Evolutionary conservation across 2,888 invertebrate species (phyloP).

Genomic region (Mythimna vitellina): DNA sequence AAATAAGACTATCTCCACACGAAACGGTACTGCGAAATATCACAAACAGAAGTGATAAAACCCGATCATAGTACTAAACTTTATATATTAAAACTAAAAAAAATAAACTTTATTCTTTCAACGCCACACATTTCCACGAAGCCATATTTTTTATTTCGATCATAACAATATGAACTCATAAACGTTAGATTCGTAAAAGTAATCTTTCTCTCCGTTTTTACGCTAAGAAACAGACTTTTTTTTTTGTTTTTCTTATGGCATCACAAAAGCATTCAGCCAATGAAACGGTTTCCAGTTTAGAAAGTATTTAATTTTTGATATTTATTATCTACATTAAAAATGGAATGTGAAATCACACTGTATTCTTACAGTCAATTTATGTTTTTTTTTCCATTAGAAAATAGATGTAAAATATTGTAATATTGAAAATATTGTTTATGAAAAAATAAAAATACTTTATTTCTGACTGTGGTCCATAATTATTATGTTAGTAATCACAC

Average conservation of each 20-base stretch:
- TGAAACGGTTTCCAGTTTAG: too few species aligned
- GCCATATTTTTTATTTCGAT: constrained; percentile 56
- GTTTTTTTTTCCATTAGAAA: too few species aligned
- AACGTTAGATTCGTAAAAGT: constrained; percentile 29
- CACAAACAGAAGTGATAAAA: constrained; percentile 12
- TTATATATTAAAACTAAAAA: constrained; percentile 42
- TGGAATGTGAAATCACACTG: too few species aligned
- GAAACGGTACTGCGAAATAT: background rate
- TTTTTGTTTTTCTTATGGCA: background rate
- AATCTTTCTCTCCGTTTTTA: background rate
- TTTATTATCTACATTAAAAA: too few species aligned
- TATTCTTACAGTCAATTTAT: too few species aligned
- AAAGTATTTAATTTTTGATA: too few species aligned
- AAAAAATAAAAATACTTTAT: too few species aligned
- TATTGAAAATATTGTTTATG: too few species aligned
- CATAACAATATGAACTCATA: constrained; percentile 55
- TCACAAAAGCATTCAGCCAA: too few species aligned
- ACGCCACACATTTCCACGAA: constrained; percentile 52
- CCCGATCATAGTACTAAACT: constrained; percentile 8
- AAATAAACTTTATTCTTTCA: constrained; percentile 48
- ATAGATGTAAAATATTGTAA: too few species aligned
- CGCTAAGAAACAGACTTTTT: constrained; percentile 4
- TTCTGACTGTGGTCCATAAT: too few species aligned
- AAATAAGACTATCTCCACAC: background rate
- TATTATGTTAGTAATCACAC: too few species aligned